Conservation (phyloP, 2,797 vertebrate genomes). For the Erethizon dorsatum region DNA sequence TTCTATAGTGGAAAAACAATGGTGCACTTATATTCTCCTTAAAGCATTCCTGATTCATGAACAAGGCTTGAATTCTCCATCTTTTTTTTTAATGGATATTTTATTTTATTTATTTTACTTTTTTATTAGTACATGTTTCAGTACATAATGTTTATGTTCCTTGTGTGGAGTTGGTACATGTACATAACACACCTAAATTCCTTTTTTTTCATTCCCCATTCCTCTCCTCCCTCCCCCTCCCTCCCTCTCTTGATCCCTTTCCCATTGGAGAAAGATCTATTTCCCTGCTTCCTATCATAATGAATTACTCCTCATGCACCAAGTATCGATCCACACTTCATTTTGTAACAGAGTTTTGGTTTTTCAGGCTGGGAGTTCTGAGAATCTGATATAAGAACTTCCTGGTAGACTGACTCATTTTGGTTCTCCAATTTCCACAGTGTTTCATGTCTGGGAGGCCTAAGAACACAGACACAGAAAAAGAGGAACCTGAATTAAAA, state of each 20-base stretch:
- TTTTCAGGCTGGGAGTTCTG: slow-evolving; percentile 29
- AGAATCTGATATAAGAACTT: neutral
- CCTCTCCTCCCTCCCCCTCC: neutral
- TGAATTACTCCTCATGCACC: neutral
- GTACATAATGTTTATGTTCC: neutral
- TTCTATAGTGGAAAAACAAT: neutral
- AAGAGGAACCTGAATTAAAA: neutral
- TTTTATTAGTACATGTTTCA: neutral
- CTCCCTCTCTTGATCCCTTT: neutral
- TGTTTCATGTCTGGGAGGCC: neutral
- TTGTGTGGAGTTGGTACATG: neutral
- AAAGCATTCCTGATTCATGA: slow-evolving; percentile 41
- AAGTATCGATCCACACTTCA: slow-evolving; percentile 3
- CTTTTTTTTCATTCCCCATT: neutral
- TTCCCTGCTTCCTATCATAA: neutral
- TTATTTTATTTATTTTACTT: neutral
- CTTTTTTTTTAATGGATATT: neutral
- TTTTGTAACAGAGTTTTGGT: neutral
- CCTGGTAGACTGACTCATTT: neutral
- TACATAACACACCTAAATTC: neutral
- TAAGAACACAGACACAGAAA: neutral
- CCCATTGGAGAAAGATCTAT: neutral
- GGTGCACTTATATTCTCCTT: neutral
- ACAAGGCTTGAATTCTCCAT: neutral
- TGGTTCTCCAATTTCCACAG: neutral